Evolutionary conservation across 2,113 vertebrate species (phyloP), one percentile per base, ranked within the genome.

Genomic region (Sardina pilchardus): DNA sequence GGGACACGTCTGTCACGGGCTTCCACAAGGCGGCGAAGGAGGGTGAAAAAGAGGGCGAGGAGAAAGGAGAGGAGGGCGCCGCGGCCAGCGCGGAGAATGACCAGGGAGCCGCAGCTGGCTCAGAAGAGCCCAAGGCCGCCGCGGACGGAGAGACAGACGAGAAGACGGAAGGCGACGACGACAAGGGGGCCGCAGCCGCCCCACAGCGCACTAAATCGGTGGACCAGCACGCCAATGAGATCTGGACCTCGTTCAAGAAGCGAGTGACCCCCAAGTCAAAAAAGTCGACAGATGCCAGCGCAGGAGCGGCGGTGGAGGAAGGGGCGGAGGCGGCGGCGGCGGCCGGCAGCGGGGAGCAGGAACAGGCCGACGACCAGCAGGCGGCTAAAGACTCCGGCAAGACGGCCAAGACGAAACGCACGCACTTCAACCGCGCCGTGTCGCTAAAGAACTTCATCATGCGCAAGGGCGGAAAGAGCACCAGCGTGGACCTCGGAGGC

Each of bases 391-490:
- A 95, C 85, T 85, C 85, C 47, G 88, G 87, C 44, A 95, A 96
- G 89, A 87, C 92, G 1, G 93, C 93, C 90, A 95, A 94, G 86
- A 88, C 93, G 88, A 96, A 95, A 89, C 94, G 94, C 84, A 90
- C 94, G 4, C 94, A 95, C 84, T 95, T 94, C 0, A 94, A 93
- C 90, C 94, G 95, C 0, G 95, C 95, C 0, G 95, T 95, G 50
- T 96, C 95, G 85, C 92, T 96, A 90, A 96, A 96, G 90, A 96
- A 96, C 89, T 95, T 96, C 93, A 95, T 96, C 92, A 85, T 96
- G 90, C 90, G 95, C 6, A 96, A 96, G 89, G 94, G 95, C 63
- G 94, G 95, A 75, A 95, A 95, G 83, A 93, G 94, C 85, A 89
- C 93, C 82, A 96, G 95, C 24, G 89, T 95, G 86, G 95, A 95